Evolutionary conservation across 2,113 vertebrate species (phyloP), one percentile per base, ranked within the genome.

Genomic region (Neodon shergylaensis): DNA sequence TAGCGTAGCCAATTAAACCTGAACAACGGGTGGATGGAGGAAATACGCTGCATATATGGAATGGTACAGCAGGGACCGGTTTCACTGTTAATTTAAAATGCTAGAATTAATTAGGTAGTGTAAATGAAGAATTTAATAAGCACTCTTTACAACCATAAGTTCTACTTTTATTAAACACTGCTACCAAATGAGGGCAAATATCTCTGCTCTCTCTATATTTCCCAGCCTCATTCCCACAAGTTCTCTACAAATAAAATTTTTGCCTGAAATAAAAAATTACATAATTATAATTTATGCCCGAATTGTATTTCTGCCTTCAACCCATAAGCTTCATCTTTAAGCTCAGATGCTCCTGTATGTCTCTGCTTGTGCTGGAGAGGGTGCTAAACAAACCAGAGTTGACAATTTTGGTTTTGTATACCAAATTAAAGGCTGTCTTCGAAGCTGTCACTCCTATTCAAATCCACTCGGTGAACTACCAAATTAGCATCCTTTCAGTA

Each of bases 121-220:
- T 98, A 99, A 99, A 98, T 98, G 98, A 99, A 99, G 98, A 98
- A 98, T 99, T 98, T 99, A 99, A 99, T 99, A 99, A 99, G 98
- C 98, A 98, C 98, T 98, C 98, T 99, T 99, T 99, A 99, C 98
- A 98, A 97, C 98, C 98, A 98, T 97, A 98, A 98, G 97, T 98
- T 98, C 97, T 98, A 98, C 98, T 98, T 99, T 98, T 99, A 98
- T 99, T 99, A 99, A 99, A 98, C 97, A 98, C 91, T 85, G 95
- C 94, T 97, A 96, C 94, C 96, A 96, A 98, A 98, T 94, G 98
- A 98, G 98, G 96, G 98, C 98, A 98, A 96, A 98, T 98, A 98
- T 98, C 98, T 98, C 95, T 95, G 93, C 96, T 97, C 95, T 95
- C 83, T 96, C 97, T 97, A 63, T 88, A 98, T 98, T 98, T 98